Conservation (phyloP, 2,888 invertebrate genomes). For the Cabera pusaria region DNA sequence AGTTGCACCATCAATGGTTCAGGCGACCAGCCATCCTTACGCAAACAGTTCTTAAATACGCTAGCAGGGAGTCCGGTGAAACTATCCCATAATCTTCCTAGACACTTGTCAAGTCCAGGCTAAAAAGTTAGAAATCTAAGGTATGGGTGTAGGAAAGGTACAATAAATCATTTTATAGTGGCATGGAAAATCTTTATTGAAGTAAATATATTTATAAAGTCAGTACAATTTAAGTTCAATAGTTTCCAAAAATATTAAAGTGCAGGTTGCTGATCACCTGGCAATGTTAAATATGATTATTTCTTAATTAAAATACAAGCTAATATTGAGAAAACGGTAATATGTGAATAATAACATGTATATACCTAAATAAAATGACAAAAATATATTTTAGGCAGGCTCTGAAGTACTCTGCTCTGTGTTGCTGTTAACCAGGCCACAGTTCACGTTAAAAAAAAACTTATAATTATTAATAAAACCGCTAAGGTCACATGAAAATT, state of each 20-base stretch:
- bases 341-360: slow-evolving; percentile 84
- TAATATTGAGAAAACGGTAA: slow-evolving; percentile 84
- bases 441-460: slow-evolving; percentile 76
- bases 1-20: no score
- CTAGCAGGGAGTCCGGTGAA: no score
- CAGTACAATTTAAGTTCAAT: slow-evolving; percentile 85
- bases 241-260: slow-evolving; percentile 85
- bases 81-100: no score
- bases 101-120: no score
- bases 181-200: slow-evolving; percentile 85
- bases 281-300: slow-evolving; percentile 85
- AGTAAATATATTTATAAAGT: slow-evolving; percentile 85
- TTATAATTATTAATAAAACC: slow-evolving; percentile 71
- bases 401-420: slow-evolving; percentile 79
- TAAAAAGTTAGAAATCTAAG: no score
- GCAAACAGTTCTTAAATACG: no score
- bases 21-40: no score
- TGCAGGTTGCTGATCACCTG: slow-evolving; percentile 84
- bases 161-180: slow-evolving; percentile 68
- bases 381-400: slow-evolving; percentile 84
- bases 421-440: slow-evolving; percentile 81
- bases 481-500: slow-evolving; percentile 69
- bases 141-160: no score
- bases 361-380: slow-evolving; percentile 84
- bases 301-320: slow-evolving; percentile 85